Evolutionary conservation across 2,888 invertebrate species (phyloP).

Genomic region (Lymantria monacha): DNA sequence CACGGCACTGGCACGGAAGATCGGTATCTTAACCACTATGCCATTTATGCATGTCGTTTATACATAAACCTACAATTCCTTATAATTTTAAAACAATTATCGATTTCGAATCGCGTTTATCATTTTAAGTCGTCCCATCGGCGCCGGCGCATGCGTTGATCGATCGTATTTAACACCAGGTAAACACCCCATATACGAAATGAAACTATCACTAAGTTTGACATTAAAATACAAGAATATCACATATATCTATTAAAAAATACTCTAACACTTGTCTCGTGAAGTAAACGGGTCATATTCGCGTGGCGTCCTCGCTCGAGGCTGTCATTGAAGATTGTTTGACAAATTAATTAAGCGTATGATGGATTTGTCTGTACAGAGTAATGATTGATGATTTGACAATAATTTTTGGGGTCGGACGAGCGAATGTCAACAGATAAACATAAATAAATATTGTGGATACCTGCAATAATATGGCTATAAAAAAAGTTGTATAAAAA

Average conservation of each 20-base stretch:
- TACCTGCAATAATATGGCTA: conserved; percentile 7
- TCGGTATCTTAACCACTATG: too few relatives aligned
- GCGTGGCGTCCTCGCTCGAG: conserved; percentile 9
- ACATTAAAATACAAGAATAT: conserved; percentile 31
- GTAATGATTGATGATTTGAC: conserved; percentile 67
- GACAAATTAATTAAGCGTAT: conserved; percentile 60
- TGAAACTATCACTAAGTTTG: conserved; percentile 42
- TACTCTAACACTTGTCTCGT: conserved; percentile 1
- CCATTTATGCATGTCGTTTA: too few relatives aligned
- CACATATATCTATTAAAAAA: conserved; percentile 5
- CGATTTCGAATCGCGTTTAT: conserved; percentile 26
- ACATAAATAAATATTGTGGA: conserved; percentile 20
- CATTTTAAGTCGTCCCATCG: conserved; percentile 35
- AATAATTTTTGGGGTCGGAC: conserved; percentile 49
- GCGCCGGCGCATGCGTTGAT: conserved; percentile 52
- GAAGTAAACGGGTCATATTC: conserved; percentile 22
- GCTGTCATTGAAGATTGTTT: conserved; percentile 20
- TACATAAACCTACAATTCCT: not conserved
- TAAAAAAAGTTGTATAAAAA: not conserved
- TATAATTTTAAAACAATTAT: conserved; percentile 19
- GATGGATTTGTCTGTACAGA: conserved; percentile 48
- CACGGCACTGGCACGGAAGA: too few relatives aligned
- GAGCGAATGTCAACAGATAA: conserved; percentile 46
- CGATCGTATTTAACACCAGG: conserved; percentile 48
- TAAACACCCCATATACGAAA: conserved; percentile 52